phyloP scores from a whole-genome alignment of 2,888 invertebrate genomes.

The Callyntrura guangdongensis region DNA sequence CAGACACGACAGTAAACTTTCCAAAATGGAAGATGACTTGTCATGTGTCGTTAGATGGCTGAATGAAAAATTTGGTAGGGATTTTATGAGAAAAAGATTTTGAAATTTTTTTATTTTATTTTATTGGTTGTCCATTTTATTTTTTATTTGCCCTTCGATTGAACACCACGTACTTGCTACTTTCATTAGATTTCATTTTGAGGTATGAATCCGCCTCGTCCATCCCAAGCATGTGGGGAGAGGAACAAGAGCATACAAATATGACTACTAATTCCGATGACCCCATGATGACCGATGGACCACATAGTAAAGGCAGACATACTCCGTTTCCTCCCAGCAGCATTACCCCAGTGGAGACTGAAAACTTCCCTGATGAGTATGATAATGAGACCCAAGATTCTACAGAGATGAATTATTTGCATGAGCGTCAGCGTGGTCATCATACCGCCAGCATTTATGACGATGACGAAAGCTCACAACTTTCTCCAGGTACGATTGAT shows the following conservation, averaged over 20 bases:
- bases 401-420: no score
- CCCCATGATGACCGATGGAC: neutral
- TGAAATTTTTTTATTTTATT: neutral
- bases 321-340: no score
- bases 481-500: no score
- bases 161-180: neutral
- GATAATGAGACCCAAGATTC: neutral
- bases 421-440: no score
- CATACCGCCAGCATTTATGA: no score
- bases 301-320: neutral
- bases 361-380: neutral
- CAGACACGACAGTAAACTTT: constrained; percentile 62
- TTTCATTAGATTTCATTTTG: constrained; percentile 45
- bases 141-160: neutral
- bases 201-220: constrained; percentile 51
- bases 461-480: no score
- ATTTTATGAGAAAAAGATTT: neutral
- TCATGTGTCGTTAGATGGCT: constrained; percentile 60
- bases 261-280: constrained; percentile 15
- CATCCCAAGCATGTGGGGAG: constrained; percentile 17
- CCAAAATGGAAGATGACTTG: constrained; percentile 61
- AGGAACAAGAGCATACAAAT: constrained; percentile 6
- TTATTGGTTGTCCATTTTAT: neutral
- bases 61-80: constrained; percentile 67
- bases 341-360: neutral